Percentiles rank a stretch among this genome's conserved stretches.
phyloP scores from a whole-genome alignment of 2,113 vertebrate genomes.

The Rhadina sibilatrix region DNA sequence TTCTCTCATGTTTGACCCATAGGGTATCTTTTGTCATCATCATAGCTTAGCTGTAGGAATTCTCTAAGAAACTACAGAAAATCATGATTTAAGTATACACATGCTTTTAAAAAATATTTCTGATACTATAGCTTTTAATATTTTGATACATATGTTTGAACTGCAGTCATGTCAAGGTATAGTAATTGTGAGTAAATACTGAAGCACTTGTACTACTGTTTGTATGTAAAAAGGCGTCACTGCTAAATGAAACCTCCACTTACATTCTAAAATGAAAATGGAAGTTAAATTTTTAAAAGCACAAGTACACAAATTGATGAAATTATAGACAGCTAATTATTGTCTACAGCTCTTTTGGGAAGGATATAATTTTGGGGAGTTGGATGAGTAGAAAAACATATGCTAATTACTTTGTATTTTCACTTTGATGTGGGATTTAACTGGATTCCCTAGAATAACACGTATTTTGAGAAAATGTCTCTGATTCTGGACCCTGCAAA shows the following conservation, averaged over 20 bases:
- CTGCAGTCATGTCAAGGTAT: background rate
- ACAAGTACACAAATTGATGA: background rate
- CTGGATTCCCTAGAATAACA: background rate
- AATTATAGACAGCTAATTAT: slow-evolving; percentile 3
- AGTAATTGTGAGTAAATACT: background rate
- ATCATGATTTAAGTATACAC: background rate
- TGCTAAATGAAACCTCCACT: background rate
- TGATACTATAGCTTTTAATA: background rate
- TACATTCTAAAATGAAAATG: background rate
- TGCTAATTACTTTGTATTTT: slow-evolving; percentile 18
- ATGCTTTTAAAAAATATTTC: background rate
- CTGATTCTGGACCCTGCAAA: background rate
- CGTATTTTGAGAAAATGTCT: background rate
- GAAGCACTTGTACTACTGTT: background rate
- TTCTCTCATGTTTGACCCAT: background rate
- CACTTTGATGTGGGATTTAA: background rate
- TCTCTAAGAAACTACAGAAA: background rate
- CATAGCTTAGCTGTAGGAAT: background rate
- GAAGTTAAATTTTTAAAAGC: background rate
- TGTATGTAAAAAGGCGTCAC: background rate
- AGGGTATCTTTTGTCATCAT: background rate
- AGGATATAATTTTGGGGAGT: background rate
- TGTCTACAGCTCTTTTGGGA: slow-evolving; percentile 4
- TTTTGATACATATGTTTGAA: background rate
- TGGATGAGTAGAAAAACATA: background rate